Conservation (phyloP, 1,140 invertebrate genomes). For the Eriocheir sinensis region DNA sequence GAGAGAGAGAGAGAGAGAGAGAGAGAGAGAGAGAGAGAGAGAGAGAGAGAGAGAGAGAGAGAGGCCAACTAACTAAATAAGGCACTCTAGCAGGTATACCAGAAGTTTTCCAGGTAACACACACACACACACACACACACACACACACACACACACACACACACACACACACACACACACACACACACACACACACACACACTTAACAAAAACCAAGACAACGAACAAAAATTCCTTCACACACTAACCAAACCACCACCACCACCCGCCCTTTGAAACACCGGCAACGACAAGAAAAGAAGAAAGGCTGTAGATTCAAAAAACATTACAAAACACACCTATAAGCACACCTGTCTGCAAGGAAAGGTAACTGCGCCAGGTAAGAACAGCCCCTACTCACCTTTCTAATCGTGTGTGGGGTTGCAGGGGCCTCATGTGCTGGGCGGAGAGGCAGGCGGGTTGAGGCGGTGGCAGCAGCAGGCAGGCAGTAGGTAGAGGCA, state of each 20-base stretch:
- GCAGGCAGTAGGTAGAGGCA: background rate
- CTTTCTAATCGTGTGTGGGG: slow-evolving; percentile 36
- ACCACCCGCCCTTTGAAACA: too few species aligned
- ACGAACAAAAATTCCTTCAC: background rate
- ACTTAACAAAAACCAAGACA: background rate
- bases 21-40: slow-evolving; percentile 32
- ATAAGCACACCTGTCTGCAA: too few species aligned
- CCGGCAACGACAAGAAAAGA: too few species aligned
- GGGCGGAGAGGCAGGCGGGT: background rate
- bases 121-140: too few species aligned
- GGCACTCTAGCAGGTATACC: too few species aligned
- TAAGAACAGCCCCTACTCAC: slow-evolving; percentile 29
- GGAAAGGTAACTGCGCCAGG: too few species aligned
- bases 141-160: background rate
- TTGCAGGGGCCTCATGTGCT: slow-evolving; percentile 36
- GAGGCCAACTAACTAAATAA: too few species aligned
- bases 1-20: slow-evolving; percentile 10
- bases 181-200: background rate
- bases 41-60: background rate
- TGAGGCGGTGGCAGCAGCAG: background rate
- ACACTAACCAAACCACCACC: background rate
- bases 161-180: slow-evolving; percentile 14
- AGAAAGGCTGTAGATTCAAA: too few species aligned
- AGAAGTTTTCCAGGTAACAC: too few species aligned
- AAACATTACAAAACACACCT: too few species aligned